These are phyloP conservation scores for Hylia prasina DNA, from an alignment of 2,113 vertebrate genomes.

Conservation along the genomic window DNA sequence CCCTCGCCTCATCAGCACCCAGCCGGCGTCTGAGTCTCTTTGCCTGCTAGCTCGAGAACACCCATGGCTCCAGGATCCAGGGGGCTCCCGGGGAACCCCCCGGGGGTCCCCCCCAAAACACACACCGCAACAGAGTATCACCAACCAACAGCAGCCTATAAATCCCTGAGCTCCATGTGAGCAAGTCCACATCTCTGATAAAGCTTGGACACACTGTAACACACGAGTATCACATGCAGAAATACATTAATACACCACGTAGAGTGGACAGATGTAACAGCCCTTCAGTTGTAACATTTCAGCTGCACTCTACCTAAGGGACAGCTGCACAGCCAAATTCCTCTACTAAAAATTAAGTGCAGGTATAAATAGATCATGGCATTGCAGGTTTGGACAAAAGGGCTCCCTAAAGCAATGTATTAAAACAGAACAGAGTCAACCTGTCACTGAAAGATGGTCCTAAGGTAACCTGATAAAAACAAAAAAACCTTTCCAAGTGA, in stretches of 20 bases:
- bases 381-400: neutral
- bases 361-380: neutral
- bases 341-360: neutral
- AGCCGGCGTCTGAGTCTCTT: no score
- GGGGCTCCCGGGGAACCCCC: no score
- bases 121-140: no score
- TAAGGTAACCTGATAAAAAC: neutral
- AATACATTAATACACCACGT: neutral
- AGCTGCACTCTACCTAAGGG: neutral
- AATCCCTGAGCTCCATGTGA: neutral
- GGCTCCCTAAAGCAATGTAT: neutral
- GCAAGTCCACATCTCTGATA: neutral
- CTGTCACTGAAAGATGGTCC: neutral
- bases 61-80: no score
- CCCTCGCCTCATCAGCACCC: no score
- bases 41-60: no score
- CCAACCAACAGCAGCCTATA: constrained; percentile 18
- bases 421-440: neutral
- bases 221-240: neutral
- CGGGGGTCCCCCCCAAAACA: no score
- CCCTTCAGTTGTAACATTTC: neutral
- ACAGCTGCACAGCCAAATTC: neutral
- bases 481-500: neutral
- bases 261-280: neutral
- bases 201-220: neutral